Base-by-base conservation (phyloP, 2,797 vertebrate genomes). In the Melanotaenia maccullochi region DNA sequence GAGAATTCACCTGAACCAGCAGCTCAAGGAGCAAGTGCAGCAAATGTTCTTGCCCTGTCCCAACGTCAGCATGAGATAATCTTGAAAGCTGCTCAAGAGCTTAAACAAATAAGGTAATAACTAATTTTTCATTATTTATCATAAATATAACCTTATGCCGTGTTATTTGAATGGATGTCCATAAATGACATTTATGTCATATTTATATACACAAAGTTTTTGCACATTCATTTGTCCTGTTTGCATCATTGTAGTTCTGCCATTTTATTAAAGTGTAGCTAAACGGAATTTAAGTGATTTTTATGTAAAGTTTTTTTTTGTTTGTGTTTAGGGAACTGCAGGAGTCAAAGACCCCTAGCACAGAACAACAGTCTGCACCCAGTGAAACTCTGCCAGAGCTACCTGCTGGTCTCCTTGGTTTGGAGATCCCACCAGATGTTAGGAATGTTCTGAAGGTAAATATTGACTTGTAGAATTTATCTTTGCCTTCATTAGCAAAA, bases 1-100 rank as follows among this genome's bases (percentile, higher is more conserved):
- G 96, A 96, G 65, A 87, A 87, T 78, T 87, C 93, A 24, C 71
- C 88, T 82, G 96, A 97, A 25, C 52, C 85, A 1, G 30, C 75
- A 47, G 22, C 90, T 40, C 92, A 95, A 79, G 95, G 93, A 78
- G 4, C 94, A 42, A 68, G 71, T 82, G 91, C 78, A 25, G 92
- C 94, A 80, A 94, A 95, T 75, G 94, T 98, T 55, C 96, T 99
- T 87, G 96, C 99, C n/a, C 96, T 99, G 76, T 99, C 98, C 87
- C 96, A 99, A 76, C 96, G 97, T 79, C 97, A 99, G 76, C 98
- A 99, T 82, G 98, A 99, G 89, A 99, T 99, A 83, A 99, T 99
- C 89, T 90, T 99, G 86, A 99, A 99, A 93, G 98, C 98, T 90
- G 98, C 98, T 56, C 98, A 99, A 87, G 98, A 99, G 86, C 94